Base-by-base conservation (phyloP, 2,113 vertebrate species). In the Alectura lathami region DNA sequence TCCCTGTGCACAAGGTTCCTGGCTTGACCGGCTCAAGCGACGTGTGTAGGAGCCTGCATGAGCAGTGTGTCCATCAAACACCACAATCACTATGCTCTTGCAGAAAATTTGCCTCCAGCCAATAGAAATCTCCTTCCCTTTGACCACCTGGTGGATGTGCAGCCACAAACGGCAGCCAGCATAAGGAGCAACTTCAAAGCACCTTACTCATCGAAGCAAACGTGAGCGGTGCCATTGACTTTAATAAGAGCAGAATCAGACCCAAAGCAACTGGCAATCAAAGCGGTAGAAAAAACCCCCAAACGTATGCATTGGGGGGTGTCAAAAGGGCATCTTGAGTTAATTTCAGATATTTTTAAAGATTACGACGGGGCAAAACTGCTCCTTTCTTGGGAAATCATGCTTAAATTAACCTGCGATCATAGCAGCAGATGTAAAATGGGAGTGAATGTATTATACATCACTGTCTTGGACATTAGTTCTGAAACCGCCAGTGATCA, bases 401-500 rank as follows among this genome's bases (percentile, higher is more conserved):
- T 86, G 64, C 96, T 97, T 96, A 94, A 97, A 98, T 95, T 94
- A 97, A 97, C 95, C 94, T 93, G 94, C 40, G 24, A 62, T 89
- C 27, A 12, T 22, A 91, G 80, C 91, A 95, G 94, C 96, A 94
- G 95, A 94, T 97, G 96, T 83, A 93, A 60, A 83, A 81, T 63
- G 72, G 93, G 88, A 94, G 87, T 79, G 51, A 96, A 98, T 97
- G 86, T 93, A 98, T 98, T 96, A 97, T 97, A 97, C 90, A 94
- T 98, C 93, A 96, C 91, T 90, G 95, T 92, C 96, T 98, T 98
- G 97, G 98, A 97, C 94, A 91, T 93, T 68, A 96, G 96, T 97
- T 98, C 97, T 97, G 97, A 97, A 96, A 97, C 95, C 9, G 5
- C 91, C 94, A 94, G 86, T 92, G 88, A 93, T 95, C 97, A 90